Percentiles rank a stretch among this genome's conserved stretches.
Evolutionary conservation across 1,140 invertebrate genomes (phyloP).

Genomic region (Diuraphis noxia): DNA sequence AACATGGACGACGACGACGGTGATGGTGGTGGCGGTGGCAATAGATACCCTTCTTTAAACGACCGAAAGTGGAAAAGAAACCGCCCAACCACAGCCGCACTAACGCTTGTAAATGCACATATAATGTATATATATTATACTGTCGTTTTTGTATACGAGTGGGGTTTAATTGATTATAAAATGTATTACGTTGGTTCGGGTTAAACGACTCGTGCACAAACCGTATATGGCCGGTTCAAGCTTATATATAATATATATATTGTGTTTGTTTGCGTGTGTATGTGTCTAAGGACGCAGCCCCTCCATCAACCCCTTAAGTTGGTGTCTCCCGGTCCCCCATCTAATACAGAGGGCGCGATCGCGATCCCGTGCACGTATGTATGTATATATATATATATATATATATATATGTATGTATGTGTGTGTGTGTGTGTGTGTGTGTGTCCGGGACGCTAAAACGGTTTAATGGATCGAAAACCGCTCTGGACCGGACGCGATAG

Average conservation of each 20-base stretch:
- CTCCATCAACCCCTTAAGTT: slow-evolving; percentile 8
- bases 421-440: background rate
- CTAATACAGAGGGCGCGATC: background rate
- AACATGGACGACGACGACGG: slow-evolving; percentile 10
- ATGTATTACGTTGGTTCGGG: slow-evolving; percentile 53
- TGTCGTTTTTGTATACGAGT: slow-evolving; percentile 22
- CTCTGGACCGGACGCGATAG: slow-evolving; percentile 46
- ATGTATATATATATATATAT: too few relatives aligned
- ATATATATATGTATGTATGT: too few relatives aligned
- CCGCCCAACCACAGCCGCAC: slow-evolving; percentile 42
- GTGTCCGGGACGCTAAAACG: slow-evolving; percentile 48
- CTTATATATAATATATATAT: background rate
- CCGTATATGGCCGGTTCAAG: background rate
- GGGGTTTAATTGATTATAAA: slow-evolving; percentile 53
- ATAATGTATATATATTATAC: background rate
- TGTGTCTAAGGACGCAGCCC: background rate
- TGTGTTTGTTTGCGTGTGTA: background rate
- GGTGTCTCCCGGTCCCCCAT: background rate
- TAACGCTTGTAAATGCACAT: background rate
- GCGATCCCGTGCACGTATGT: background rate
- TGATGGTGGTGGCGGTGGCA: background rate
- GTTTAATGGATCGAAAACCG: slow-evolving; percentile 54
- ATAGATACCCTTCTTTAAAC: slow-evolving; percentile 31
- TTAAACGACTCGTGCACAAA: slow-evolving; percentile 47
- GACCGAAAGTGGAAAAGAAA: slow-evolving; percentile 41